These are phyloP conservation scores for Catamblyrhynchus diadema DNA, from an alignment of 2,797 vertebrate genomes.

Conservation along the genomic window DNA sequence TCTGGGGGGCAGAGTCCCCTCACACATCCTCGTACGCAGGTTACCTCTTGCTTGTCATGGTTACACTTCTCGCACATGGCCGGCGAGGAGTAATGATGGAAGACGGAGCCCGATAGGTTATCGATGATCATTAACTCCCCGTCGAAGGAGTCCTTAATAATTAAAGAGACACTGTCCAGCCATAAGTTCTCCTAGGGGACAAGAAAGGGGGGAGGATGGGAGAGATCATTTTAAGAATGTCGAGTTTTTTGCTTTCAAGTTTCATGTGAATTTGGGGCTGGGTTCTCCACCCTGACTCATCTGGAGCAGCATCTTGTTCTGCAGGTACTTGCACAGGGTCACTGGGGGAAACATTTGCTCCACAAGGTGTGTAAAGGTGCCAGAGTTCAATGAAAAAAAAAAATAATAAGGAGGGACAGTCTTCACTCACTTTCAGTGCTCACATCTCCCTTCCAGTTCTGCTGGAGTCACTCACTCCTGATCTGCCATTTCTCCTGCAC, in stretches of 20 bases:
- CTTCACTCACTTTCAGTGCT: slow-evolving; percentile 4
- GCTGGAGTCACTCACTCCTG: neutral
- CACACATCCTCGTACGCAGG: slow-evolving; percentile 43
- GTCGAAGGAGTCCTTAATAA: slow-evolving; percentile 98
- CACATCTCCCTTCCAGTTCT: neutral
- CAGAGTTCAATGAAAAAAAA: slow-evolving; percentile 12
- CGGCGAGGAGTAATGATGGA: slow-evolving; percentile 97
- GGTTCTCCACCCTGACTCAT: slow-evolving; percentile 57
- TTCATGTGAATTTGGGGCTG: slow-evolving; percentile 52
- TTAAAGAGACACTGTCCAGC: slow-evolving; percentile 99
- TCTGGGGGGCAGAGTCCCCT: slow-evolving; percentile 3
- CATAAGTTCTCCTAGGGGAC: slow-evolving; percentile 97
- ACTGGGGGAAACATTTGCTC: neutral
- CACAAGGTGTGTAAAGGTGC: slow-evolving; percentile 1
- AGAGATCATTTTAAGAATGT: slow-evolving; percentile 74
- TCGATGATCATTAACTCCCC: slow-evolving; percentile 99
- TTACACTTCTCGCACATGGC: slow-evolving; percentile 89
- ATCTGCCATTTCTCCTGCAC: slow-evolving; percentile 11
- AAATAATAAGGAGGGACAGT: neutral
- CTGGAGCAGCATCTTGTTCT: slow-evolving; percentile 38
- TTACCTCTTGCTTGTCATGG: slow-evolving; percentile 93
- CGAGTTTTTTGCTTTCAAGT: slow-evolving; percentile 43
- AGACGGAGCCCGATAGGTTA: slow-evolving; percentile 98
- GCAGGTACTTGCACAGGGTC: slow-evolving; percentile 22
- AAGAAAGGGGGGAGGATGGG: slow-evolving; percentile 79